Conservation (phyloP, 2,113 vertebrate genomes). For the Laticauda colubrina region DNA sequence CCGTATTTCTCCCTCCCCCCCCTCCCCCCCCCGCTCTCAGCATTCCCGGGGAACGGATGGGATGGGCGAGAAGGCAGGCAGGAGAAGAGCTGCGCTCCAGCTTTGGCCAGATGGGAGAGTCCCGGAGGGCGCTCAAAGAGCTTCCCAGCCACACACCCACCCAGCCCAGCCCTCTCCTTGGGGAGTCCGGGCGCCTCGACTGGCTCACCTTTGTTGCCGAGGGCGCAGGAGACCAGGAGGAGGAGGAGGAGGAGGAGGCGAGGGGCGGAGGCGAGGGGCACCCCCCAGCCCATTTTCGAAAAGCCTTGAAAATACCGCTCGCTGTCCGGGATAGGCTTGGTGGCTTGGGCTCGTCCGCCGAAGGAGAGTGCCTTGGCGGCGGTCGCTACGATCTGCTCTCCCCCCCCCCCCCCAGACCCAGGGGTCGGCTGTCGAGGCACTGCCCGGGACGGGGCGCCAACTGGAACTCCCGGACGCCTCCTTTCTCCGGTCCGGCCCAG, state of each 20-base stretch:
- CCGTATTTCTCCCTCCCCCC: not conserved
- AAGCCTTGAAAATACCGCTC: not conserved
- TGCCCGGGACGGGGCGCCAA: not conserved
- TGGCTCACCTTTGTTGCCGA: slow-evolving; percentile 74
- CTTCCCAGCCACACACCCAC: not conserved
- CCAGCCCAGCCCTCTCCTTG: not conserved
- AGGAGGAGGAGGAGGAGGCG: slow-evolving; percentile 50
- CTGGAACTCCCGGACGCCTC: not conserved
- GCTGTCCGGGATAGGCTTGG: not conserved
- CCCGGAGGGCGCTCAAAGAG: not conserved
- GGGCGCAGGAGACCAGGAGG: slow-evolving; percentile 54
- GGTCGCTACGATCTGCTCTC: not conserved
- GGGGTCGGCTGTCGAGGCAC: not conserved
- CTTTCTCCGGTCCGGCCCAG: slow-evolving; percentile 40
- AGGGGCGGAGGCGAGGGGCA: slow-evolving; percentile 50
- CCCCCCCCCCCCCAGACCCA: too few species aligned
- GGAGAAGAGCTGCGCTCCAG: not conserved
- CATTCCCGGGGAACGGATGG: not conserved
- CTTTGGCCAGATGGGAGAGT: not conserved
- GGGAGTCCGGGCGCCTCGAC: not conserved
- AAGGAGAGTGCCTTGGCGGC: not conserved
- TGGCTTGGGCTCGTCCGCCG: not conserved
- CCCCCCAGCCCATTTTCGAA: slow-evolving; percentile 44
- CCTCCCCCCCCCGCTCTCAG: not conserved
- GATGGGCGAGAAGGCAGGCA: not conserved